Evolutionary conservation across 1,140 invertebrate genomes (phyloP).

Genomic region (Solenopsis fugax): DNA sequence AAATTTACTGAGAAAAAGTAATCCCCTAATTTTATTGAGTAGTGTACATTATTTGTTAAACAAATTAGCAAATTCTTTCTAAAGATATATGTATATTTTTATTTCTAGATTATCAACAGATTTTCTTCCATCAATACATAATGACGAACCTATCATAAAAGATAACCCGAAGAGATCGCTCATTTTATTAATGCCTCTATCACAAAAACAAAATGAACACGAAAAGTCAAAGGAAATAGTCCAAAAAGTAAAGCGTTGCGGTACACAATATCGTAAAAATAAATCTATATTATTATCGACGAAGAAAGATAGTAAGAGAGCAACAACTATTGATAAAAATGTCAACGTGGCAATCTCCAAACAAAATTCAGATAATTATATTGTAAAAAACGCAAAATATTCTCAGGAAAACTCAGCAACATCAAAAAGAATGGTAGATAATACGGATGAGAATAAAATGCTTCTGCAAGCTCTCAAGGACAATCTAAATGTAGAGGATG

Average conservation of each 20-base stretch:
- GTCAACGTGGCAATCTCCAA: not conserved
- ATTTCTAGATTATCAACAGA: constrained; percentile 33
- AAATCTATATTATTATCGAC: not conserved
- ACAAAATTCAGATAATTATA: not conserved
- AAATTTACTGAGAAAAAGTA: too few relatives aligned
- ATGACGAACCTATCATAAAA: constrained; percentile 22
- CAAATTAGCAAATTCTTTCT: not conserved
- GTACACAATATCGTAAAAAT: constrained; percentile 5
- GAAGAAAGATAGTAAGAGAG: constrained; percentile 11
- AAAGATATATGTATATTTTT: constrained; percentile 6
- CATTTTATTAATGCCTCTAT: constrained; percentile 59
- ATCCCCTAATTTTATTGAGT: too few relatives aligned
- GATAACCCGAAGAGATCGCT: constrained; percentile 62
- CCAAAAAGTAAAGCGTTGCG: constrained; percentile 70
- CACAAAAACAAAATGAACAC: not conserved
- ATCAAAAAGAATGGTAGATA: not conserved
- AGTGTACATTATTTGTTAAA: not conserved
- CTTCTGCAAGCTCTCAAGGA: not conserved
- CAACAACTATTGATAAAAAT: not conserved
- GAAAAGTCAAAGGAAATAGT: not conserved
- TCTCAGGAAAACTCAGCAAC: not conserved
- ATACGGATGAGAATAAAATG: not conserved
- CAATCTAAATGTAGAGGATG: constrained; percentile 4
- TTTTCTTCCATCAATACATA: constrained; percentile 9
- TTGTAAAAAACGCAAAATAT: not conserved